Percentiles rank a stretch among this genome's conserved stretches.
These are phyloP conservation scores for Trimorus sp. DNA, from an alignment of 2,888 invertebrate genomes.

Conservation along the genomic window DNA sequence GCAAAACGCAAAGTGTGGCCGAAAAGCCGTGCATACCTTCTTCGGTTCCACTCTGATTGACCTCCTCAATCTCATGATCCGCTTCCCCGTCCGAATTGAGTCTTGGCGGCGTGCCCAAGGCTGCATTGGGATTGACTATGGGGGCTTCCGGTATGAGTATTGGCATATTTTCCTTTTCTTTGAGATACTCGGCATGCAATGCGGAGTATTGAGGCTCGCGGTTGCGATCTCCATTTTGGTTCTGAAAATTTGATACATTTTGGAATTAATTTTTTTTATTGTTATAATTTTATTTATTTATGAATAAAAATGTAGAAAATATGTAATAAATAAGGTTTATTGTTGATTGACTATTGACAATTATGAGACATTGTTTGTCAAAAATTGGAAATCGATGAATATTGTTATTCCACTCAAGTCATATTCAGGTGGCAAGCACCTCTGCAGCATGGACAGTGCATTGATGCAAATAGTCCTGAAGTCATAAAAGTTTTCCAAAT, in stretches of 20 bases:
- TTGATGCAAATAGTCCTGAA: constrained; percentile 82
- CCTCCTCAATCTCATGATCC: constrained; percentile 77
- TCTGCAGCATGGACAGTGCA: constrained; percentile 79
- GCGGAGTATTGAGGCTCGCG: constrained; percentile 69
- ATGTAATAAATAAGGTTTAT: too few species aligned
- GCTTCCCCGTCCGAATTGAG: constrained; percentile 79
- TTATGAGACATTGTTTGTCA: too few species aligned
- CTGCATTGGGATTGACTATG: constrained; percentile 80
- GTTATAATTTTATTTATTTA: background rate
- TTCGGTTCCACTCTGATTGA: constrained; percentile 76
- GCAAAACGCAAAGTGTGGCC: background rate
- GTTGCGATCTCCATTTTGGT: constrained; percentile 55
- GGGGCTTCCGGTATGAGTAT: constrained; percentile 80
- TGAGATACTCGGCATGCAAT: constrained; percentile 74
- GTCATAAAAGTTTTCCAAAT: constrained; percentile 82
- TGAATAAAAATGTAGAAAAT: too few species aligned
- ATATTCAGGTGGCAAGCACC: constrained; percentile 74
- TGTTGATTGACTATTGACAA: too few species aligned
- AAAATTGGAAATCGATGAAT: background rate
- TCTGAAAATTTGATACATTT: constrained; percentile 40
- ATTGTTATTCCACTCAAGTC: constrained; percentile 69
- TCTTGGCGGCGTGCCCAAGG: constrained; percentile 80
- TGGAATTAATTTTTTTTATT: background rate
- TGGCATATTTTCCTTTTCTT: constrained; percentile 77
- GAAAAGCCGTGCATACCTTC: constrained; percentile 71